Conservation (phyloP, 2,113 vertebrate genomes). For the Heteronetta atricapilla region DNA sequence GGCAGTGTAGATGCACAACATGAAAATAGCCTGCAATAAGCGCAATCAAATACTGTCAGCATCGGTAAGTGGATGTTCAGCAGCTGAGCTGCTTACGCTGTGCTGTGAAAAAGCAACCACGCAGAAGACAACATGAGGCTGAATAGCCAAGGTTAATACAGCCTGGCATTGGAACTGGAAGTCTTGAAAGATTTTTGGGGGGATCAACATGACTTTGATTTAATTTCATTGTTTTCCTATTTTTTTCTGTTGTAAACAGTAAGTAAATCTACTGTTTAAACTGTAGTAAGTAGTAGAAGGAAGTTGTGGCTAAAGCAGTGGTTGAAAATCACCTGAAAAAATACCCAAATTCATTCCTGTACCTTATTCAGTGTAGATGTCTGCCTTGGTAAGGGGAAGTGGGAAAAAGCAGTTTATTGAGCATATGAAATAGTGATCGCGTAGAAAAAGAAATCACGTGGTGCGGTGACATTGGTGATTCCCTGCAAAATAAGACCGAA, state of each 20-base stretch:
- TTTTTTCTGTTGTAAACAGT: background rate
- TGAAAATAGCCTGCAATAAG: background rate
- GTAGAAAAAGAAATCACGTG: background rate
- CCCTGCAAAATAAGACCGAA: background rate
- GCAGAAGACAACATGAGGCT: background rate
- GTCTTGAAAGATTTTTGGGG: background rate
- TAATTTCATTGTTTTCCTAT: slow-evolving; percentile 14
- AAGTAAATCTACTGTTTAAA: background rate
- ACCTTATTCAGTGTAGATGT: background rate
- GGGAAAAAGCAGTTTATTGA: background rate
- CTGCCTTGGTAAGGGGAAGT: background rate
- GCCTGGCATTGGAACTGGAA: slow-evolving; percentile 1
- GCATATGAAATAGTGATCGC: background rate
- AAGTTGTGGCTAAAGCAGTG: background rate
- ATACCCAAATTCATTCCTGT: background rate
- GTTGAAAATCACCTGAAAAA: slow-evolving; percentile 20
- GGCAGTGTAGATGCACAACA: background rate
- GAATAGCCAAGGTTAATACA: background rate
- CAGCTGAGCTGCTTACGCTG: background rate
- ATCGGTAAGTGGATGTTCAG: background rate
- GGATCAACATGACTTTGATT: slow-evolving; percentile 27
- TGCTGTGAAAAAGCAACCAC: background rate
- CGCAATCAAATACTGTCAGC: background rate
- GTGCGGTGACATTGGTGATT: background rate
- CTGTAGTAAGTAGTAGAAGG: background rate